A percentile compares a stretch with the other conserved stretches of the same genome.
Evolutionary conservation across 2,888 invertebrate genomes (phyloP).

Genomic region (Ormyrus pomaceus): DNA sequence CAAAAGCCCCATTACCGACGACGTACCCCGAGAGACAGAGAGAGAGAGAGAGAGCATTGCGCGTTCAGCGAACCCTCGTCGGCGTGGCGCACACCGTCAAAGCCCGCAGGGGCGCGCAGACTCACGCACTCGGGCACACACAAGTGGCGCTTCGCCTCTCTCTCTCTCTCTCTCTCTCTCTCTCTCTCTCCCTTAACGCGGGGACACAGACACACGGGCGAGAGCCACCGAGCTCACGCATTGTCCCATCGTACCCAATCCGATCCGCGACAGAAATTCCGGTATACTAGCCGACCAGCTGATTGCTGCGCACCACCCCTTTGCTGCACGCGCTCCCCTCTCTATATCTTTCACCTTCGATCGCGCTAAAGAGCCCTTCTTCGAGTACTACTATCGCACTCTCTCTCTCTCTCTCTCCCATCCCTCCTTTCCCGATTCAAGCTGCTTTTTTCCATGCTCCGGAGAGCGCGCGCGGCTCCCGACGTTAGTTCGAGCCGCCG

Average conservation of each 20-base stretch:
- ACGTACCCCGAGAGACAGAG: background rate
- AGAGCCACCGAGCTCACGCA: too few species aligned
- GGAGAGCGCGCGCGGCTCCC: background rate
- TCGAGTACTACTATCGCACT: too few species aligned
- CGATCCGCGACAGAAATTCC: too few species aligned
- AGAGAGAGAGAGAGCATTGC: background rate
- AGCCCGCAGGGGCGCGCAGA: background rate
- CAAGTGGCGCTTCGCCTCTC: slow-evolving; percentile 22
- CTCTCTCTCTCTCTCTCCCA: background rate
- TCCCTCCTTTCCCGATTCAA: background rate
- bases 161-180: slow-evolving; percentile 14
- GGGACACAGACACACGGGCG: too few species aligned
- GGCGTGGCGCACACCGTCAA: background rate
- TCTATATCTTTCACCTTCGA: slow-evolving; percentile 36
- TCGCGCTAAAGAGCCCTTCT: slow-evolving; percentile 31
- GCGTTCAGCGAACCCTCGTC: slow-evolving; percentile 24
- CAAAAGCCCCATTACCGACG: slow-evolving; percentile 30
- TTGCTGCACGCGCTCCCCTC: background rate
- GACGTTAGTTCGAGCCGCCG: background rate
- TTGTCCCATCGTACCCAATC: too few species aligned
- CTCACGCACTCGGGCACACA: background rate
- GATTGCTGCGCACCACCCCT: background rate
- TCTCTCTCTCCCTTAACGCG: background rate
- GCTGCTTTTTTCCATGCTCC: too few species aligned
- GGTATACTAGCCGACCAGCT: too few species aligned